A percentile compares a stretch with the other conserved stretches of the same genome.
Conservation (phyloP, 2,113 vertebrate genomes). For the Charina bottae region DNA sequence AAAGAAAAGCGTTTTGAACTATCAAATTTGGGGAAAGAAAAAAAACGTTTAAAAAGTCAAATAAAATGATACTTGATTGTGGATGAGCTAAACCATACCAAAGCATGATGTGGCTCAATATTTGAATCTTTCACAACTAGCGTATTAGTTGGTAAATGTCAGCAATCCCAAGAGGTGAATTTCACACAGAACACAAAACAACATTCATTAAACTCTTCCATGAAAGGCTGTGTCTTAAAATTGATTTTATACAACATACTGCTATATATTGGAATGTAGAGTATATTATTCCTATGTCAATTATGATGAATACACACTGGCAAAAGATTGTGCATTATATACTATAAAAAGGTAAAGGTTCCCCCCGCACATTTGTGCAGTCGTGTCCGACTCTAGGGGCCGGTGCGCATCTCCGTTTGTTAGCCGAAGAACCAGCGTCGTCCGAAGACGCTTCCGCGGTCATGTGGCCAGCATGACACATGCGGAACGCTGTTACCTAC, state of each 20-base stretch:
- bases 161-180: neutral
- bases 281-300: neutral
- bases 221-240: neutral
- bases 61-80: neutral
- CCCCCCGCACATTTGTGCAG: no score
- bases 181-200: neutral
- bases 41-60: neutral
- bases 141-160: neutral
- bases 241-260: neutral
- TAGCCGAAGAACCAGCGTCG: no score
- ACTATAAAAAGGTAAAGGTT: no score
- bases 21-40: neutral
- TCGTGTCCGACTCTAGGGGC: no score
- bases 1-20: neutral
- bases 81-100: neutral
- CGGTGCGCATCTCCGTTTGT: no score
- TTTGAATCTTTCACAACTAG: neutral
- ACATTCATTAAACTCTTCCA: neutral
- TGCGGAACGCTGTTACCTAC: no score
- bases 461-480: no score
- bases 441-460: no score
- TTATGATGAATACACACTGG: fast-evolving
- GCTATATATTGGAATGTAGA: neutral
- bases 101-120: fast-evolving
- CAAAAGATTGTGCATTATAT: neutral